Conservation (phyloP, 2,113 vertebrate genomes). For the Myiozetetes cayanensis region DNA sequence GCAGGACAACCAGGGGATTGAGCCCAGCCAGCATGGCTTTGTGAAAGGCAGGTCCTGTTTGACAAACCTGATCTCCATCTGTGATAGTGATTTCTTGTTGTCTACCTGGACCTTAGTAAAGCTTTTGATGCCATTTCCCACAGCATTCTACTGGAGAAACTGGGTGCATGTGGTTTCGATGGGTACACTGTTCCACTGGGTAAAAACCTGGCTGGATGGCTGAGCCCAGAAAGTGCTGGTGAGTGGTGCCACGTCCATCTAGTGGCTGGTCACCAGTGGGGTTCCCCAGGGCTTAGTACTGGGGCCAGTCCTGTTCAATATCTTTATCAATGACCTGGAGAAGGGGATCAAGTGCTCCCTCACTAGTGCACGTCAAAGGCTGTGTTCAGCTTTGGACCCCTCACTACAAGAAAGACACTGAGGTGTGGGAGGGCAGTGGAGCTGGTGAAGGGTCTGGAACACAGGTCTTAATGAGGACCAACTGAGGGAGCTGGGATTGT, state of each 20-base stretch:
- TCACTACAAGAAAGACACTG: neutral
- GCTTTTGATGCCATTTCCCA: neutral
- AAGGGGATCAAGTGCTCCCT: neutral
- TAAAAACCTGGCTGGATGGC: neutral
- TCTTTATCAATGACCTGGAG: neutral
- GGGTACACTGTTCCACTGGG: neutral
- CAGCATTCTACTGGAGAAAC: neutral
- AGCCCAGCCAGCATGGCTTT: neutral
- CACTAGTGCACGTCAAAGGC: neutral
- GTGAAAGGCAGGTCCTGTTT: neutral
- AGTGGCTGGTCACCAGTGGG: neutral
- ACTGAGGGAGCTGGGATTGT: neutral
- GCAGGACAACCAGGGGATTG: neutral
- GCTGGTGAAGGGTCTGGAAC: neutral
- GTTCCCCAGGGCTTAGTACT: neutral
- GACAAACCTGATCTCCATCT: neutral
- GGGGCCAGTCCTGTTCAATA: no score
- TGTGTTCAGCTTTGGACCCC: neutral
- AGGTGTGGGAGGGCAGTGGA: neutral
- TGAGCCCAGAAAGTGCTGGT: neutral
- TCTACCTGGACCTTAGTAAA: neutral
- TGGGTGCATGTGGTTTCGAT: neutral
- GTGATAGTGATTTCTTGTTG: neutral
- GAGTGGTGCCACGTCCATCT: neutral
- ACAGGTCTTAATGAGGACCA: neutral